Evolutionary conservation across 2,888 invertebrate genomes (phyloP).

Genomic region (Lamproptera curius): DNA sequence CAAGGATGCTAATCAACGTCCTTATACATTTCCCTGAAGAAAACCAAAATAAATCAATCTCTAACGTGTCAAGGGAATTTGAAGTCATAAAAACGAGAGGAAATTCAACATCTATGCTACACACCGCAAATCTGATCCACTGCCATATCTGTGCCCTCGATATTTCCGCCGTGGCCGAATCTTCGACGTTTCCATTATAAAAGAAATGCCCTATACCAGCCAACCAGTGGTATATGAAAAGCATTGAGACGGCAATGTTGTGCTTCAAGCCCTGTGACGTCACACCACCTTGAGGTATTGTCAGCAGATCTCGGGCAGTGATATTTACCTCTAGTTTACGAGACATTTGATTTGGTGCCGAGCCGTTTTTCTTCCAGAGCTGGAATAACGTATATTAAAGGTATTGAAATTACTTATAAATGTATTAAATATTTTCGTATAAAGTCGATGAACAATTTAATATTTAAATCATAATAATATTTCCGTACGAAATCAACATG

Average conservation of each 20-base stretch:
- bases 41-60: background rate
- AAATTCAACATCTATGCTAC: conserved; percentile 28
- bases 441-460: too few species aligned
- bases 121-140: conserved; percentile 81
- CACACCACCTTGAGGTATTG: conserved; percentile 80
- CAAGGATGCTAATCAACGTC: too few species aligned
- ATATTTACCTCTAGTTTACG: conserved; percentile 54
- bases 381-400: too few species aligned
- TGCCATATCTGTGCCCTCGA: conserved; percentile 86
- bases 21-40: too few species aligned
- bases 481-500: too few species aligned
- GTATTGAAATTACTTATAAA: too few species aligned
- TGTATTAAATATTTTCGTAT: too few species aligned
- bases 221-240: conserved; percentile 84
- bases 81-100: conserved; percentile 18
- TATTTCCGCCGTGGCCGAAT: conserved; percentile 87
- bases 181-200: conserved; percentile 81
- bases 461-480: too few species aligned
- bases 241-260: conserved; percentile 81
- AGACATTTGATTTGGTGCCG: conserved; percentile 72
- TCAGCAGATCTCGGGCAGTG: conserved; percentile 69
- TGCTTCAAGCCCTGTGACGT: conserved; percentile 80
- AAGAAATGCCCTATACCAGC: conserved; percentile 82
- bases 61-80: background rate
- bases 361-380: conserved; percentile 71